Conservation (phyloP, 2,888 invertebrate genomes). For the Parelbella ahira region DNA sequence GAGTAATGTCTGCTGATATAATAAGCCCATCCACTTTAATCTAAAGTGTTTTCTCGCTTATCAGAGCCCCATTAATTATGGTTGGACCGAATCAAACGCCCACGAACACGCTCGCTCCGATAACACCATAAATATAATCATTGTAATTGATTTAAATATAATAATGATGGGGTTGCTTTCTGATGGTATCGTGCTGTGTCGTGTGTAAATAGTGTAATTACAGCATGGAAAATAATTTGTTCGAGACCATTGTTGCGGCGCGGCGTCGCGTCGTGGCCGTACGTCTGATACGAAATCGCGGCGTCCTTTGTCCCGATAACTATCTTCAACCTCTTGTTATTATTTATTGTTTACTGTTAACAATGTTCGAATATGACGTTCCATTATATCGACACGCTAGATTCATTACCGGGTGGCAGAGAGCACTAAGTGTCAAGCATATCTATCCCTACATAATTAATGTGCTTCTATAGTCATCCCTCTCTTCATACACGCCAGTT, state of each 20-base stretch:
- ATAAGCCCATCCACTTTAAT: slow-evolving; percentile 63
- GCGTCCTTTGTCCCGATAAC: slow-evolving; percentile 26
- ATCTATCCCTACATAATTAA: no score
- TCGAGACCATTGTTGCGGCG: slow-evolving; percentile 12
- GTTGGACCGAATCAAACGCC: slow-evolving; percentile 55
- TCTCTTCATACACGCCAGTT: no score
- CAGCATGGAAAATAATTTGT: slow-evolving; percentile 26
- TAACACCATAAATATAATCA: slow-evolving; percentile 61
- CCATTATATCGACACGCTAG: no score
- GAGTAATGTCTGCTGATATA: slow-evolving; percentile 45
- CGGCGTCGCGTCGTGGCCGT: slow-evolving; percentile 27
- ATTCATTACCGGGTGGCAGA: no score
- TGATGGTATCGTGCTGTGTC: slow-evolving; percentile 57
- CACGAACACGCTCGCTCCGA: slow-evolving; percentile 42
- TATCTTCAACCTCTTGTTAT: slow-evolving; percentile 24
- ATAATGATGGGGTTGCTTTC: slow-evolving; percentile 53
- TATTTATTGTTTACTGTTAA: slow-evolving; percentile 18
- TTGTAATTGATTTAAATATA: slow-evolving; percentile 76
- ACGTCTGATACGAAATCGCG: slow-evolving; percentile 27
- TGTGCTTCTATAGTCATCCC: no score
- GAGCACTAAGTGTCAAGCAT: no score
- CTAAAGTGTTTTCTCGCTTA: slow-evolving; percentile 72
- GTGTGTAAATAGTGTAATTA: slow-evolving; percentile 61
- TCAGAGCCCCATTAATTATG: slow-evolving; percentile 68
- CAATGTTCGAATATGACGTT: slow-evolving; percentile 4